Evolutionary conservation across 2,888 invertebrate genomes (phyloP), one percentile per base, ranked within the genome.

Genomic region (Troglohyphantes excavatus): DNA sequence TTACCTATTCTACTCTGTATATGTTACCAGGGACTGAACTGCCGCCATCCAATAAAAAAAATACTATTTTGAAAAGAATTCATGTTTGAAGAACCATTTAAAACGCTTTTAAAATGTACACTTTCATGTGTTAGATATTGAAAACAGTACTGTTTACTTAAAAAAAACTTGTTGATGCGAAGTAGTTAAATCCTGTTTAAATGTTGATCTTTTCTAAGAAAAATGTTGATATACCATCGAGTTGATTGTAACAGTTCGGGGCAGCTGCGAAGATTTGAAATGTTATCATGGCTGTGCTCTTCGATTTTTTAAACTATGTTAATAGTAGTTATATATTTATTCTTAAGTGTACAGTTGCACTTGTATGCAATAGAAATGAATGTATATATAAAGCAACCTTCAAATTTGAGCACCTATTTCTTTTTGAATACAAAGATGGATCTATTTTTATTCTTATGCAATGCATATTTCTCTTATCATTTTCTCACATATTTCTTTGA

Each of bases 11-110:
- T 21, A 29, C 76, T 85, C 76, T 53, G 13, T 61, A 76, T 67
- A 75, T 75, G 53, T 75, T 75, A 65, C 33, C 61, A 53, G 76
- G 23, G 70, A 88, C 67, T 67, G 78, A 33, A 72, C 65, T 81
- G 88, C 88, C 61, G 76, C 88, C 88, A 82, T 89, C 82, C 82
- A 89, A 61, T 59, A 68, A 75, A 89, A 89, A 88, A 81, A 76
- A 73, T 33, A 61, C 70, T 84, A 84, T 84, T 84, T 84, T 84
- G 43, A 84, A 53, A 83, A 39, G 43, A 65, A 65, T 53, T 17
- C n/a, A 23, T 65, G 63, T 78, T 65, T 63, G 2, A 63, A 29
- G 43, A 67, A 23, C 23, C 9, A 63, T 39, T 81, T 53, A 27
- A 67, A 43, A 46, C 13, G 53, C 17, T 85, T 76, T 85, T 75